Conservation (phyloP, 2,113 vertebrate species). For the Corydoras maculifer region DNA sequence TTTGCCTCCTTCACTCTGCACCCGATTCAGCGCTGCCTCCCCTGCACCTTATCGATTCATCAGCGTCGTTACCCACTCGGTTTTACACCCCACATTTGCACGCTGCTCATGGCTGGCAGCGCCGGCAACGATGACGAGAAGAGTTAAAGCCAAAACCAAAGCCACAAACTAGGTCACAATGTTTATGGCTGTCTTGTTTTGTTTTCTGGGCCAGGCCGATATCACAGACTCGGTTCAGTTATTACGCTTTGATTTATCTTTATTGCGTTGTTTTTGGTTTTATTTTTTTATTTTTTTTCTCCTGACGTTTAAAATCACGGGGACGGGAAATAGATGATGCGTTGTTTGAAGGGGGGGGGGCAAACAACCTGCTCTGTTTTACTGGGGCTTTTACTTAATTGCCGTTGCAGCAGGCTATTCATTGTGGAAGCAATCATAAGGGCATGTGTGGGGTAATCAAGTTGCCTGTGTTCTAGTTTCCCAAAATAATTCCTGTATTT, state of each 20-base stretch:
- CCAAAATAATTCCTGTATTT: conserved; percentile 72
- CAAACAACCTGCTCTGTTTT: conserved; percentile 32
- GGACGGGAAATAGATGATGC: conserved; percentile 9
- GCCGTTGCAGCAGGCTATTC: conserved; percentile 53
- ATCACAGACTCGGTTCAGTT: conserved; percentile 47
- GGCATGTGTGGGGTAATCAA: conserved; percentile 60
- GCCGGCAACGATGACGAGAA: conserved; percentile 50
- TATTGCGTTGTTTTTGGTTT: neutral
- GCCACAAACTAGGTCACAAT: conserved; percentile 67
- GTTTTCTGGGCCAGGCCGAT: conserved; percentile 62
- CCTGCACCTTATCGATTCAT: conserved; percentile 38
- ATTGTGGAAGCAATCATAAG: conserved; percentile 55
- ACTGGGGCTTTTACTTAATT: conserved; percentile 56
- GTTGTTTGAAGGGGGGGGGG: conserved; percentile 1
- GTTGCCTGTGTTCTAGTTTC: conserved; percentile 68
- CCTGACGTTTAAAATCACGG: neutral
- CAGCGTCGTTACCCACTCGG: conserved; percentile 51
- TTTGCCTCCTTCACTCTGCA: conserved; percentile 40
- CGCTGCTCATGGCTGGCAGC: conserved; percentile 44
- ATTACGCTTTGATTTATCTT: conserved; percentile 8
- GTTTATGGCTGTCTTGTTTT: conserved; percentile 49
- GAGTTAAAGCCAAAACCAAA: conserved; percentile 49
- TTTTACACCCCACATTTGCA: conserved; percentile 52
- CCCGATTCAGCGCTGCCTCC: conserved; percentile 36
- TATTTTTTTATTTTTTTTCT: too few relatives aligned